Evolutionary conservation across 2,888 invertebrate species (phyloP), one percentile per base, ranked within the genome.

Genomic region (Epistrophe grossulariae): DNA sequence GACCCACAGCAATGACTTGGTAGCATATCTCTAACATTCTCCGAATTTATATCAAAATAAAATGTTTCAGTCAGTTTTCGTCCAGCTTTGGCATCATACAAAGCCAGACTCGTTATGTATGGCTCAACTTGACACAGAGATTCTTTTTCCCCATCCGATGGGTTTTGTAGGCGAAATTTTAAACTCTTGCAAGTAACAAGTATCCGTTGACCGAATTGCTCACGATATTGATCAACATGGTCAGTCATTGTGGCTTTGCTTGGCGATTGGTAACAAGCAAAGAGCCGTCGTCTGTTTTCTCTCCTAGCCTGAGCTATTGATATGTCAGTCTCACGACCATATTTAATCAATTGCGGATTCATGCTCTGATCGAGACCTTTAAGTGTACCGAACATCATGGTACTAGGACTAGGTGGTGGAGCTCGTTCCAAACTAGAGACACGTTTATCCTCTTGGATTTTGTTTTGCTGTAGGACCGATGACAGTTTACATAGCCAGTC

Each of bases 1-100:
- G 74, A 52, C 13, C n/a, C 28, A 52, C 78, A 82, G 17, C 82
- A 77, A 11, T 83, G 62, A 11, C 89, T 90, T 19, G 93, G 93
- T 84, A 95, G 90, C 92, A 95, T 94, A 82, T 94, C 94, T 64
- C 94, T 93, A n/a, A 97, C 95, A 87, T 95, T 94, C 11, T 95
- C 94, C 90, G 96, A 95, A 93, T 98, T 98, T 17, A 97, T 94
- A 92, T 98, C 97, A 91, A 97, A 97, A 92, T 98, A 96, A 93
- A 98, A 98, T 93, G 98, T 98, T 92, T 99, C 99, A 2, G 98
- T 97, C 88, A 99, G 94, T 93, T 99, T 99, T 91, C 95, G 95
- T 48, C 97, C 97, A 89, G 95, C 96, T 91, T 96, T 96, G 8
- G 97, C 97, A 94, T 99, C 99, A 93, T 97, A 99, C 55, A 99